These are phyloP conservation scores for Leptodirus hochenwartii DNA, from an alignment of 2,888 invertebrate species.

Conservation along the genomic window DNA sequence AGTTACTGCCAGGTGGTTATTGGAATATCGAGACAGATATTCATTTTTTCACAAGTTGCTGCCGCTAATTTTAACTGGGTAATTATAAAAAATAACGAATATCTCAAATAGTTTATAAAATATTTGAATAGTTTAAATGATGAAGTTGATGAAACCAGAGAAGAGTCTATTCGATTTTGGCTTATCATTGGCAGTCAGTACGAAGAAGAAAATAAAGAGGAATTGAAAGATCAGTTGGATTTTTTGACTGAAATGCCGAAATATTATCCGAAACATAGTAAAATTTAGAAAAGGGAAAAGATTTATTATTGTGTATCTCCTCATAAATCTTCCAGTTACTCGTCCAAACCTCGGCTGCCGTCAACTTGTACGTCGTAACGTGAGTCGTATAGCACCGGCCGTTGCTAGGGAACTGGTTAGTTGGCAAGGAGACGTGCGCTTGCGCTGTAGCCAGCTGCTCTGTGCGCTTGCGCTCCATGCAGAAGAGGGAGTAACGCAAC, in stretches of 20 bases:
- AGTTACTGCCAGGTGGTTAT: conserved; percentile 61
- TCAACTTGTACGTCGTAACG: conserved; percentile 52
- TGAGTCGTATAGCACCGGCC: conserved; percentile 55
- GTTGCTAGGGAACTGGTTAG: conserved; percentile 50
- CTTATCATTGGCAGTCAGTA: conserved; percentile 55
- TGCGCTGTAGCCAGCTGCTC: conserved; percentile 57
- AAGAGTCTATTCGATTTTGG: conserved; percentile 48
- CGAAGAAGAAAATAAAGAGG: conserved; percentile 71
- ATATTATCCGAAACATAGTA: conserved; percentile 55
- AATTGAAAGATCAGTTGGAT: conserved; percentile 68
- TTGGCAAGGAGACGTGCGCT: conserved; percentile 51
- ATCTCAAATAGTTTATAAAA: background rate
- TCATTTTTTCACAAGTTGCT: conserved; percentile 76
- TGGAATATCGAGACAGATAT: conserved; percentile 66
- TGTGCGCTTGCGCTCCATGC: conserved; percentile 53
- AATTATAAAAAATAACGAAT: conserved; percentile 13
- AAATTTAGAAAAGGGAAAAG: conserved; percentile 10
- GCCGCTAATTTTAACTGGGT: conserved; percentile 71
- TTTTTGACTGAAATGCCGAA: conserved; percentile 44
- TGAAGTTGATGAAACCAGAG: conserved; percentile 52
- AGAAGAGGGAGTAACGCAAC: conserved; percentile 54
- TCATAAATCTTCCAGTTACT: conserved; percentile 28
- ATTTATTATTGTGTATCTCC: conserved; percentile 4
- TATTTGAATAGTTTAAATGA: conserved; percentile 46
- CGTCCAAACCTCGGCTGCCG: conserved; percentile 84